phyloP scores from a whole-genome alignment of 2,797 vertebrate species.

The Acestrorhynchus altus region DNA sequence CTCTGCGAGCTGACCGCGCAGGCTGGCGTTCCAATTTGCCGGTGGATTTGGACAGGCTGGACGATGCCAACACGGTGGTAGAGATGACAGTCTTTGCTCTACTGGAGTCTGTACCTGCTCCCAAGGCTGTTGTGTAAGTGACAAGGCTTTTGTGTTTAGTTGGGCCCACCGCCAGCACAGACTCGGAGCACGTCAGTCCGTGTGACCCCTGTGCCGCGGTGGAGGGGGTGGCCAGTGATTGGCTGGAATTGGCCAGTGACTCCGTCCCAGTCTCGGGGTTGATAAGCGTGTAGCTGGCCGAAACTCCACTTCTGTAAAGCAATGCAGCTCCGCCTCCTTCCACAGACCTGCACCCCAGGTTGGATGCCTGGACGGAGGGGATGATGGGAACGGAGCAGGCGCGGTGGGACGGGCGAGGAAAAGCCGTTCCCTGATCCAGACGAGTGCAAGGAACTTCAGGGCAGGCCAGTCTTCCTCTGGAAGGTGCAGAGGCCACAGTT shows the following conservation, averaged over 20 bases:
- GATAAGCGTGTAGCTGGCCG: constrained; percentile 42
- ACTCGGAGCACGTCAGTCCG: constrained; percentile 44
- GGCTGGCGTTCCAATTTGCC: constrained; percentile 60
- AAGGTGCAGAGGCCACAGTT: constrained; percentile 54
- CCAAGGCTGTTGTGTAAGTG: constrained; percentile 63
- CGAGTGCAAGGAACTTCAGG: constrained; percentile 79
- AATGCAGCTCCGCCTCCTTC: constrained; percentile 41
- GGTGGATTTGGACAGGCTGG: constrained; percentile 60
- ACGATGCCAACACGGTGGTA: constrained; percentile 56
- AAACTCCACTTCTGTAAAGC: constrained; percentile 26
- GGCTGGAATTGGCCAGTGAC: constrained; percentile 47
- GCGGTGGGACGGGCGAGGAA: constrained; percentile 64
- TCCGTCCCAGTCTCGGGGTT: constrained; percentile 42
- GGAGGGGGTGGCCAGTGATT: constrained; percentile 39
- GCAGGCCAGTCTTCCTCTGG: constrained; percentile 67
- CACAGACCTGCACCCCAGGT: constrained; percentile 54
- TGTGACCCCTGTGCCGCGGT: constrained; percentile 32
- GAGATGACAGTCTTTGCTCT: constrained; percentile 66
- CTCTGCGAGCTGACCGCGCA: constrained; percentile 39
- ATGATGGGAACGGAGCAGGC: constrained; percentile 82
- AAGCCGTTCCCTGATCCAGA: constrained; percentile 68
- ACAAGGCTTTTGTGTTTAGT: constrained; percentile 73
- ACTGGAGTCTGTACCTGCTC: constrained; percentile 56
- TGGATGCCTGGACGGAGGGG: constrained; percentile 79
- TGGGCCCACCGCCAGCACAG: constrained; percentile 56